Base-by-base conservation (phyloP, 2,888 invertebrate species). In the Ochropleura plecta region DNA sequence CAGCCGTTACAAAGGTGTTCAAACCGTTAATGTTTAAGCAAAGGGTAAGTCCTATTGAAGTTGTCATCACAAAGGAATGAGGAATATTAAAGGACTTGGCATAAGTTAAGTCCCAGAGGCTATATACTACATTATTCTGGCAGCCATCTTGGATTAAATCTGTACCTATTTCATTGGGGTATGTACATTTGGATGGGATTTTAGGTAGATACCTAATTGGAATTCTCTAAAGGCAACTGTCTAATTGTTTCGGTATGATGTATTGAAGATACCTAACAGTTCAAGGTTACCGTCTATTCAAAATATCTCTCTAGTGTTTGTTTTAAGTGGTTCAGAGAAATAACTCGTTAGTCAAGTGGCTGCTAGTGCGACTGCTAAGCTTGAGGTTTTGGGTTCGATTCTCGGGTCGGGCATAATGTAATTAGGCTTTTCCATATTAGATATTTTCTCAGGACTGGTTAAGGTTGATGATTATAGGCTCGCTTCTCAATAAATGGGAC, bases 11-110 rank as follows among this genome's bases (percentile, higher is more conserved):
- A 73, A 70, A 80, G 59, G 63, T 73, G n/a, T 55, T 42, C 49
- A 16, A 60, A 48, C 8, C 10, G n/a, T 68, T 62, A 70, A 79
- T 62, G 46, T 65, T 65, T 40, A 12, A 55, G n/a, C 20, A 20
- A 75, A 84, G 62, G 49, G 59, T 55, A 59, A 65, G 42, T 69
- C 48, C 64, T 60, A 69, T 73, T 84, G 60, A 73, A 68, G n/a
- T 49, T 42, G 63, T 44, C 53, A 67, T 18, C 40, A 82, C 72
- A 75, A 76, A 81, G 64, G 63, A 59, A 65, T 0, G n/a, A 20
- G 53, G 16, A 63, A 72, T 66, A 57, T 62, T 65, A 53, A 53
- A 30, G n/a, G 53, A 42, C 70, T 68, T 62, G 70, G 51, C 63
- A 80, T 60, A 62, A 74, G 40, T 57, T 42, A 46, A 53, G 18